Base-by-base conservation (phyloP, 2,888 invertebrate genomes). In the Allacma fusca region DNA sequence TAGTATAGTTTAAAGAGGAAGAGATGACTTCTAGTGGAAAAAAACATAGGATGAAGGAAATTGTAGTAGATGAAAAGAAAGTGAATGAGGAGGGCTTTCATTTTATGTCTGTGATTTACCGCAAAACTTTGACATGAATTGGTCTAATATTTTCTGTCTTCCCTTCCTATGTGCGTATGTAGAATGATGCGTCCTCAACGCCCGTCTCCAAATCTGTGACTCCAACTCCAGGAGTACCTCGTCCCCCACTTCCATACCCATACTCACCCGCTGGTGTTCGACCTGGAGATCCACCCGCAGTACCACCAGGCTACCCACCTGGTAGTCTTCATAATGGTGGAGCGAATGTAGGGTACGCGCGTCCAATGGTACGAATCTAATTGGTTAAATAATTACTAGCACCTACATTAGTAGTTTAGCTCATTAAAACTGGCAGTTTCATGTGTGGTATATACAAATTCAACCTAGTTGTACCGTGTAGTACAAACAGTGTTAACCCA, bases 121-220 rank as follows among this genome's bases (percentile, higher is more conserved):
- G 19, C 16, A 28, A 34, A 68, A 68, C 67, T 70, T 50, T 70
- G 70, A 70, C 26, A 43, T 44, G 40, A 13, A 40, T 40, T 40
- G 40, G 40, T 40, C 7, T 70, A 21, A 70, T 19, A 23, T 75
- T 75, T 67, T 40, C 40, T 40, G 57, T 59, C 24, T 29, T 77
- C 34, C 44, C 24, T 59, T 57, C 40, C 29, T 72, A 19, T 43
- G 7, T 77, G 64, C 24, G 21, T 7, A 16, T 83, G 26, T 85
- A 88, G 87, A 87, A 87, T 86, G 88, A 88, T 82, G 88, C 88
- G 84, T 87, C 89, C 23, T 87, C 87, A 50, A 89, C 89, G 12
- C 89, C 89, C 43, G 88, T 88, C 50, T 87, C 88, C 64, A 89
- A 89, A 85, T 87, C 89, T 78, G 87, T 87, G 79, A 88, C 88